A percentile compares a stretch with the other conserved stretches of the same genome.
Evolutionary conservation across 2,797 vertebrate genomes (phyloP).

Genomic region (Acrocephalus scirpaceus): DNA sequence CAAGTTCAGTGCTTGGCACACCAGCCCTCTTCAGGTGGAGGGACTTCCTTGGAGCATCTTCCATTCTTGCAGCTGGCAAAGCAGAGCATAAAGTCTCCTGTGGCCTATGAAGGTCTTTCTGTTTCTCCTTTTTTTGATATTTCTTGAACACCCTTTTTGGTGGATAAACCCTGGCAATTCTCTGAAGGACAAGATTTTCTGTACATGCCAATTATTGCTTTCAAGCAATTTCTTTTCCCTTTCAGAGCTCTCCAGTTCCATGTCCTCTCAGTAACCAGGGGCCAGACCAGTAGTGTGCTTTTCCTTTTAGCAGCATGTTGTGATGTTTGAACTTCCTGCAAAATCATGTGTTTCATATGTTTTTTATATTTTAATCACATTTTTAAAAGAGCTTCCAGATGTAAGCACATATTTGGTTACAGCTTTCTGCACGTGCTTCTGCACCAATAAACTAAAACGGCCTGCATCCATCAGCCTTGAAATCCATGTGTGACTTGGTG

Average conservation of each 20-base stretch:
- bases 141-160: not conserved
- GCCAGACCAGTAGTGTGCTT: slow-evolving; percentile 24
- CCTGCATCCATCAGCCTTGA: not conserved
- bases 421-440: not conserved
- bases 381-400: slow-evolving; percentile 37
- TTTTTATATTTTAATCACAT: slow-evolving; percentile 39
- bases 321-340: slow-evolving; percentile 47
- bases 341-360: slow-evolving; percentile 30
- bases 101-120: not conserved
- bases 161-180: not conserved
- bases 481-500: not conserved
- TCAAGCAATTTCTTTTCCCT: not conserved
- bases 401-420: slow-evolving; percentile 18
- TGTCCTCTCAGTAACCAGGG: not conserved
- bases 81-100: not conserved
- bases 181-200: not conserved
- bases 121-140: not conserved
- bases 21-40: not conserved
- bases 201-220: not conserved
- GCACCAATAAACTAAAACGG: not conserved
- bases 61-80: not conserved
- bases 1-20: not conserved
- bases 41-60: not conserved
- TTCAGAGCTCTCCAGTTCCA: not conserved
- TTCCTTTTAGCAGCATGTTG: slow-evolving; percentile 35